These are phyloP conservation scores for Octonoba sinensis DNA, from an alignment of 2,888 invertebrate genomes.

Conservation along the genomic window DNA sequence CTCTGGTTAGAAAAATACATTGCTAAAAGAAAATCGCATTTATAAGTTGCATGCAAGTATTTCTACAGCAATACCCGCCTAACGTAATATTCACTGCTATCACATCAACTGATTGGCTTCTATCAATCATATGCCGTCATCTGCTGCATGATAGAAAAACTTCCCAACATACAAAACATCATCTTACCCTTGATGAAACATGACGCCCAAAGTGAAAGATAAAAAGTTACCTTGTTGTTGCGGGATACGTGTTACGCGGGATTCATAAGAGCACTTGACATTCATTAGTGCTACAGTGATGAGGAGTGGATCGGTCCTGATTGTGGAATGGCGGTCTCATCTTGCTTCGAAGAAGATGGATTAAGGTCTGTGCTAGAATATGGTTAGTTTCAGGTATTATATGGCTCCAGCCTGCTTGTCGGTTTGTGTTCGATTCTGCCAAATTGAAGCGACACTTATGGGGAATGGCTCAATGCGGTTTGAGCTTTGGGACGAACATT, in stretches of 20 bases:
- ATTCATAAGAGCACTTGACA: slow-evolving; percentile 36
- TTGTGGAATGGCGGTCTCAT: slow-evolving; percentile 18
- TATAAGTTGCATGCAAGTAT: no score
- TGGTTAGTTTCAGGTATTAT: slow-evolving; percentile 6
- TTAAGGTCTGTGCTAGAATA: slow-evolving; percentile 6
- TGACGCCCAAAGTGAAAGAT: slow-evolving; percentile 18
- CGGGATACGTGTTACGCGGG: slow-evolving; percentile 17
- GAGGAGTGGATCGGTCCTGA: slow-evolving; percentile 20
- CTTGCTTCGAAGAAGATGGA: slow-evolving; percentile 25
- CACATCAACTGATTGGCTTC: no score
- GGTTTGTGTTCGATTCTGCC: background rate
- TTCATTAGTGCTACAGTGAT: slow-evolving; percentile 23
- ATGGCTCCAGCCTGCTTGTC: background rate
- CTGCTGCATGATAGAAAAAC: background rate
- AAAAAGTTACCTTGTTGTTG: background rate
- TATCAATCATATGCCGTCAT: no score
- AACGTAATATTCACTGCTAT: no score
- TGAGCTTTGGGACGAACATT: background rate
- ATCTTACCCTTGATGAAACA: background rate
- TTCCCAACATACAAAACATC: background rate
- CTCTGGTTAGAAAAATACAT: no score
- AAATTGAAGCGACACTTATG: background rate
- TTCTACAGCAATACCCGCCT: no score
- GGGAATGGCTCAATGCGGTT: background rate
- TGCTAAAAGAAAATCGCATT: no score